A percentile compares a stretch with the other conserved stretches of the same genome.
Conservation (phyloP, 2,113 vertebrate species). For the Sturnira hondurensis region DNA sequence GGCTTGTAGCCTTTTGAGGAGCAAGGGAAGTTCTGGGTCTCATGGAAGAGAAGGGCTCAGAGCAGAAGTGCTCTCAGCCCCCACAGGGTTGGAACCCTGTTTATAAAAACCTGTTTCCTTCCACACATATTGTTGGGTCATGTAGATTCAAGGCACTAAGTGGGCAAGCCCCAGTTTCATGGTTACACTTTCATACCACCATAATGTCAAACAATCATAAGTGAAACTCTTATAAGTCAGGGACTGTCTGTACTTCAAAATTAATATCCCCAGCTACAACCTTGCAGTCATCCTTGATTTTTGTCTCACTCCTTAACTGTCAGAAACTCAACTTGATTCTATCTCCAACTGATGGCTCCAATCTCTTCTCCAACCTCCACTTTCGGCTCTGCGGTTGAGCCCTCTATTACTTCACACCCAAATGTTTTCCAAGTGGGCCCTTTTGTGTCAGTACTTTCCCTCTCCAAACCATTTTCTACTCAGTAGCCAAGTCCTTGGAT, state of each 20-base stretch:
- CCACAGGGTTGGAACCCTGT: too few relatives aligned
- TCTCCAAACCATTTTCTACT: background rate
- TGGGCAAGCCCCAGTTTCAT: too few relatives aligned
- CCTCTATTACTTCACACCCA: background rate
- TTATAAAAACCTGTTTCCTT: too few relatives aligned
- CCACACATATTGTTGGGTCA: too few relatives aligned
- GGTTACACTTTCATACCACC: background rate
- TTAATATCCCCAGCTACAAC: background rate
- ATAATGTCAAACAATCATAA: background rate
- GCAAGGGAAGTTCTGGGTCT: too few relatives aligned
- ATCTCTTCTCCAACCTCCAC: background rate
- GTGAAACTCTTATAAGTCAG: background rate
- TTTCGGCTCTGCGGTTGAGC: background rate
- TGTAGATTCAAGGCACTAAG: too few relatives aligned
- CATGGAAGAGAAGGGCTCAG: too few relatives aligned
- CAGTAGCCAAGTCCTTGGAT: background rate
- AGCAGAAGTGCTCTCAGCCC: too few relatives aligned
- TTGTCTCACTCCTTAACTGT: background rate
- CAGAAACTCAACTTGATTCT: background rate
- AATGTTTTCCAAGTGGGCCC: background rate
- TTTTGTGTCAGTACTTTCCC: background rate
- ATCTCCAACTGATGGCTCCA: background rate
- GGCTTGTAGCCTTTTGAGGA: too few relatives aligned
- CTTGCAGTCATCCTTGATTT: background rate
- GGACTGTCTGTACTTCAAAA: background rate